Evolutionary conservation across 53 echinoderm and acorn worm genomes (phyloP).

Genomic region (Antedon mediterranea): DNA sequence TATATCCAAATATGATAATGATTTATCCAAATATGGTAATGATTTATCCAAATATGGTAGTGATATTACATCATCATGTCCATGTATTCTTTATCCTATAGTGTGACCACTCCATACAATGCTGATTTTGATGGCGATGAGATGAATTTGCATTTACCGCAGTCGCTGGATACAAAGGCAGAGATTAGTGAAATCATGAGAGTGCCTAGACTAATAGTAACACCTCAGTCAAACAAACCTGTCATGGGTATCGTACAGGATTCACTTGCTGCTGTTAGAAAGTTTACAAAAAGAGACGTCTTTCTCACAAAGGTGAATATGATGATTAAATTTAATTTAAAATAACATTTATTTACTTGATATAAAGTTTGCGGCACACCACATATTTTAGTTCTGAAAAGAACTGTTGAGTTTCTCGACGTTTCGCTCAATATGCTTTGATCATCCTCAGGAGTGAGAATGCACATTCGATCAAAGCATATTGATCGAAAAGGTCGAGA

Average conservation of each 20-base stretch:
- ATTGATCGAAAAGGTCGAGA: no score
- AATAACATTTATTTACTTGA: no score
- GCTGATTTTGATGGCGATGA: constrained; percentile 99
- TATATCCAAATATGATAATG: no score
- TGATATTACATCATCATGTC: no score
- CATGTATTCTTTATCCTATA: constrained; percentile 3
- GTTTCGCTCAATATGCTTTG: no score
- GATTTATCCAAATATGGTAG: not conserved
- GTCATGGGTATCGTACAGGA: constrained; percentile 99
- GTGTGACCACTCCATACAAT: constrained; percentile 98
- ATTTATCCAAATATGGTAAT: no score
- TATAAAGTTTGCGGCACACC: no score
- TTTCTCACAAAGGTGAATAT: constrained; percentile 63
- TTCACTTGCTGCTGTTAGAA: constrained; percentile 78
- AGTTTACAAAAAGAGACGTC: constrained; percentile 96
- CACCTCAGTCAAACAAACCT: constrained; percentile 96
- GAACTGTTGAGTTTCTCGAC: no score
- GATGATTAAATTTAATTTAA: no score
- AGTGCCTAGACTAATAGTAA: constrained; percentile 93
- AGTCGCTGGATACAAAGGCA: constrained; percentile 88
- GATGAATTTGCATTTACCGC: constrained; percentile 98
- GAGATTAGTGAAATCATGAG: constrained; percentile 93
- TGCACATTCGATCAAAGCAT: no score
- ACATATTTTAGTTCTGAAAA: no score
- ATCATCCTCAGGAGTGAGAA: no score